These are phyloP conservation scores for Drosophila glabriapex DNA, from an alignment of 2,888 invertebrate species.

Conservation along the genomic window DNA sequence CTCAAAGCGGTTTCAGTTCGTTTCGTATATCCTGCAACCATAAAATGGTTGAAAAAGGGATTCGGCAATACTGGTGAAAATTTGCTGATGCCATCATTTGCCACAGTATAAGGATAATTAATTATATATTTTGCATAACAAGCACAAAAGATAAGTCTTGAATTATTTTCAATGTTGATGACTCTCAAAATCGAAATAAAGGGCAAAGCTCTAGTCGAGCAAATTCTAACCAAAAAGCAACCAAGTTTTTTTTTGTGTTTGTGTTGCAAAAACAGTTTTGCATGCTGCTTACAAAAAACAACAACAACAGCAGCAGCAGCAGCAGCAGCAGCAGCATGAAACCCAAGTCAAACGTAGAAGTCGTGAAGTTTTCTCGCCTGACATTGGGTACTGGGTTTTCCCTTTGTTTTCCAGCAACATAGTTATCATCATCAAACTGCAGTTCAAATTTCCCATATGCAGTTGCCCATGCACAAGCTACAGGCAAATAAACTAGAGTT, in stretches of 20 bases:
- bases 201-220: neutral
- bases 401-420: conserved; percentile 21
- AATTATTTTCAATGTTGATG: neutral
- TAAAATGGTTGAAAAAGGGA: neutral
- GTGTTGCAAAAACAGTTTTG: conserved; percentile 32
- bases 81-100: neutral
- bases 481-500: neutral
- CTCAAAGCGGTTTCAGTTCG: conserved; percentile 17
- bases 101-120: neutral
- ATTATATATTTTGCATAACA: neutral
- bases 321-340: conserved; percentile 16
- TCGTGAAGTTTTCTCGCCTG: conserved; percentile 52
- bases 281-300: conserved; percentile 13
- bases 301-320: conserved; percentile 9
- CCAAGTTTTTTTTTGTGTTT: neutral
- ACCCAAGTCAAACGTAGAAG: conserved; percentile 45
- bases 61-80: neutral
- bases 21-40: conserved; percentile 5
- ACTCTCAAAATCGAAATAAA: neutral
- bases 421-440: conserved; percentile 30
- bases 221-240: no score
- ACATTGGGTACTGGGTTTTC: conserved; percentile 24
- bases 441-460: conserved; percentile 36
- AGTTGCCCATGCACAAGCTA: conserved; percentile 9
- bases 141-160: neutral